phyloP scores from a whole-genome alignment of 2,888 invertebrate genomes.

The Himalopsyche kuldschensis region DNA sequence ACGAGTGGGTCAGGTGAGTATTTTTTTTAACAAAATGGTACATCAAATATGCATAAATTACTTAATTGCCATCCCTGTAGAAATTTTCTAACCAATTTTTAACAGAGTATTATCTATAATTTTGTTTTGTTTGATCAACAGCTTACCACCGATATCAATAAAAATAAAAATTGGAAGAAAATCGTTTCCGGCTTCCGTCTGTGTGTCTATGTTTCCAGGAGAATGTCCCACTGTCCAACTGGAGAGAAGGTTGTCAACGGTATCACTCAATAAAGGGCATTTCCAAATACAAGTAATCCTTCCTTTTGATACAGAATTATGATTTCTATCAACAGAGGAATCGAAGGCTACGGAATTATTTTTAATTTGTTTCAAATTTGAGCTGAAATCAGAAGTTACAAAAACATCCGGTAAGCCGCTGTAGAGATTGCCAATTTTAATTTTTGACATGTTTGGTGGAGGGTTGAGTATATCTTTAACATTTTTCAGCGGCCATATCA shows the following conservation, averaged over 20 bases:
- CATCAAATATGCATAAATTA: too few species aligned
- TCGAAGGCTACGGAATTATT: not conserved
- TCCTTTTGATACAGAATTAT: constrained; percentile 5
- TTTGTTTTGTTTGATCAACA: not conserved
- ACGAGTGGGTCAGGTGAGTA: too few species aligned
- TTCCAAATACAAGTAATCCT: constrained; percentile 50
- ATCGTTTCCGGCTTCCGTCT: constrained; percentile 51
- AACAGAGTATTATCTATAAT: too few species aligned
- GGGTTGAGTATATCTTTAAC: constrained; percentile 9
- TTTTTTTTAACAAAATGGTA: too few species aligned
- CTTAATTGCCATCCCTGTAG: too few species aligned
- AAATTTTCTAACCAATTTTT: too few species aligned
- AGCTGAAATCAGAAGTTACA: constrained; percentile 1
- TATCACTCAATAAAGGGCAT: constrained; percentile 55
- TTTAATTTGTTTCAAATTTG: not conserved
- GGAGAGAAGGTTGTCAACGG: constrained; percentile 55
- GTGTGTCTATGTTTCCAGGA: constrained; percentile 51
- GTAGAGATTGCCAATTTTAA: not conserved
- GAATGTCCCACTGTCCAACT: constrained; percentile 60
- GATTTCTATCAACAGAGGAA: not conserved
- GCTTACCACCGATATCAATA: constrained; percentile 48
- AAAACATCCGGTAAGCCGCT: constrained; percentile 14
- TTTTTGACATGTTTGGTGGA: not conserved
- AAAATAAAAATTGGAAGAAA: constrained; percentile 59
- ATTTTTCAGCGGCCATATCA: constrained; percentile 20